Evolutionary conservation across 2,797 vertebrate species (phyloP).

Genomic region (Stomatorhinus walkeri): DNA sequence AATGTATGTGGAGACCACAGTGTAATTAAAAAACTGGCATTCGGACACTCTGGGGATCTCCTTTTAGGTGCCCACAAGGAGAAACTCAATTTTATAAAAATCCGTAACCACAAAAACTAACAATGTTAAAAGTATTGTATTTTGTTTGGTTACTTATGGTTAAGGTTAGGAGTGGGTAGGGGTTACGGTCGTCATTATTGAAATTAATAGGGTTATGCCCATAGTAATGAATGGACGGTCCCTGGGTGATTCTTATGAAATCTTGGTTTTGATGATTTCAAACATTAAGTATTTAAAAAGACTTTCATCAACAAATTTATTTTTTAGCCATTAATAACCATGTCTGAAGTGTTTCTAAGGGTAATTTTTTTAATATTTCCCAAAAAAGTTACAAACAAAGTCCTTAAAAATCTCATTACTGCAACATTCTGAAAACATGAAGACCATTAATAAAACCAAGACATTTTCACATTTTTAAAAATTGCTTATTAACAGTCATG

Average conservation of each 20-base stretch:
- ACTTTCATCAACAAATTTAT: too few relatives aligned
- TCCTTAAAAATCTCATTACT: too few relatives aligned
- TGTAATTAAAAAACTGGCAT: too few relatives aligned
- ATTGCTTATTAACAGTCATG: too few relatives aligned
- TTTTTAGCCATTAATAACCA: too few relatives aligned
- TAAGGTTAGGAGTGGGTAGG: neutral
- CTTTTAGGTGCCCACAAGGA: neutral
- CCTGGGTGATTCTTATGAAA: neutral
- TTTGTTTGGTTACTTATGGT: neutral
- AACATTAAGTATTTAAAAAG: neutral
- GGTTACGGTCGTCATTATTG: neutral
- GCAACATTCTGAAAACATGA: too few relatives aligned
- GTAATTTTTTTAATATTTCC: too few relatives aligned
- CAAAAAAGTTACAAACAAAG: too few relatives aligned
- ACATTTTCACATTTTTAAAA: too few relatives aligned
- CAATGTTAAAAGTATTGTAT: neutral
- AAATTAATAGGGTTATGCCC: neutral
- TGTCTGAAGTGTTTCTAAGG: too few relatives aligned
- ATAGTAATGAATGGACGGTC: neutral
- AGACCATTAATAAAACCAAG: too few relatives aligned
- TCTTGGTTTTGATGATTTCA: neutral
- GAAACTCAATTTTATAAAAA: neutral
- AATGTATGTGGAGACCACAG: neutral
- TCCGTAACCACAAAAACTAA: neutral
- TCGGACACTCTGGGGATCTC: neutral